Base-by-base conservation (phyloP, 2,888 invertebrate genomes). In the Poecilus cupreus region DNA sequence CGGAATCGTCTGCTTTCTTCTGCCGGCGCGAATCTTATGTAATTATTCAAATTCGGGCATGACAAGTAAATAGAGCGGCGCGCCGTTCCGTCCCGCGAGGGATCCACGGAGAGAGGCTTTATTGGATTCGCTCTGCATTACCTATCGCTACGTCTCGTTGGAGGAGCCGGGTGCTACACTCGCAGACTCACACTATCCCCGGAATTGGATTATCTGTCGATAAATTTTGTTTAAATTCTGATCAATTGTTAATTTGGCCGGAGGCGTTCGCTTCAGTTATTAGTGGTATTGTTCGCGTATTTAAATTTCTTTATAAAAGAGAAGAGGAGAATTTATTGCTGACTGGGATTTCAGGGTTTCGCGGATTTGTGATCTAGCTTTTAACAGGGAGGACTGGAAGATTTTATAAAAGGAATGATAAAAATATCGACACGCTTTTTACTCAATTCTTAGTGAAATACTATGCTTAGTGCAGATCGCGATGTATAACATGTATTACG, bases 41-140 rank as follows among this genome's bases (percentile, higher is more conserved):
- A 79, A 79, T 79, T 79, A 79, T 79, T 79, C 79, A 79, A 79
- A 79, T 79, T 79, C 79, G 68, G 49, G 49, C 79, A 79, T 79
- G 79, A 79, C 79, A 79, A 79, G 79, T 79, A 79, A 79, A 79
- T 79, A 79, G 79, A 79, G 51, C 8, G 43, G 10, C 60, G 60
- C 39, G 26, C 46, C 24, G 37, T n/a, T 39, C 22, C n/a, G n/a
- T 78, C 78, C 70, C 68, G 26, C 6, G 20, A 68, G 79, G 70
- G 57, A 49, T 46, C 70, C 24, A 13, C 79, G 18, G 54, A 57
- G 76, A 76, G 54, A 20, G 76, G 79, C 49, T 46, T 79, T 79
- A 79, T 79, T 79, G 79, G 79, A 79, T 79, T 79, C 79, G 32
- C 79, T 39, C 13, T 49, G 75, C 75, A 75, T 75, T 75, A 75